Evolutionary conservation across 92 coral and sea anemone species (phyloP).

Genomic region (Porites lobata): DNA sequence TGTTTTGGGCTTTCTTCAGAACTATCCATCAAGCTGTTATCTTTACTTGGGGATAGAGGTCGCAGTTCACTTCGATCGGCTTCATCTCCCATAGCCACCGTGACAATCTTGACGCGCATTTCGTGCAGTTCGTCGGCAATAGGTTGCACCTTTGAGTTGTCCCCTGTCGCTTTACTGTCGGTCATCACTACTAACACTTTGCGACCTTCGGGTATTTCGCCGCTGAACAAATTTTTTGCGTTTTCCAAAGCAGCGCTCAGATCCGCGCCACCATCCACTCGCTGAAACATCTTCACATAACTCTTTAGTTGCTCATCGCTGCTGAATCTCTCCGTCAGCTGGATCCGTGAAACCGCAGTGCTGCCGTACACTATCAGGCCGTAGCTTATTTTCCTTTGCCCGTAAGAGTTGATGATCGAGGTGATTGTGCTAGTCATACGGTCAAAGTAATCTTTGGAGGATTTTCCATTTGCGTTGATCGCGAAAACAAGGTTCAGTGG

Average conservation of each 20-base stretch:
- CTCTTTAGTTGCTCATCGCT: constrained; percentile 72
- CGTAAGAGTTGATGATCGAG: constrained; percentile 87
- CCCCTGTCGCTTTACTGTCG: constrained; percentile 79
- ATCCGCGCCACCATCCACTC: constrained; percentile 67
- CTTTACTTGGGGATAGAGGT: constrained; percentile 63
- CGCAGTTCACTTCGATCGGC: constrained; percentile 81
- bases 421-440: constrained; percentile 78
- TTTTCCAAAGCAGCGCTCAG: constrained; percentile 74
- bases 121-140: constrained; percentile 45
- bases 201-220: constrained; percentile 63
- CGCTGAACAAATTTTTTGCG: constrained; percentile 68
- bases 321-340: constrained; percentile 73
- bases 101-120: constrained; percentile 73
- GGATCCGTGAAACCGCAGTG: constrained; percentile 68
- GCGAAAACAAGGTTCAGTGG: constrained; percentile 86
- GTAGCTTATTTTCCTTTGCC: constrained; percentile 78
- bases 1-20: constrained; percentile 74
- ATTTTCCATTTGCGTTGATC: constrained; percentile 83
- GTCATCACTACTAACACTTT: constrained; percentile 84
- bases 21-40: constrained; percentile 52
- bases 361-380: constrained; percentile 83
- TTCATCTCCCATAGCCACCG: constrained; percentile 87
- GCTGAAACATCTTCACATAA: constrained; percentile 60
- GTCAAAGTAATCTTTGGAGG: constrained; percentile 61
- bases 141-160: constrained; percentile 6